A percentile compares a stretch with the other conserved stretches of the same genome.
phyloP scores from a whole-genome alignment of 2,797 vertebrate genomes.

The Galaxias olidus region DNA sequence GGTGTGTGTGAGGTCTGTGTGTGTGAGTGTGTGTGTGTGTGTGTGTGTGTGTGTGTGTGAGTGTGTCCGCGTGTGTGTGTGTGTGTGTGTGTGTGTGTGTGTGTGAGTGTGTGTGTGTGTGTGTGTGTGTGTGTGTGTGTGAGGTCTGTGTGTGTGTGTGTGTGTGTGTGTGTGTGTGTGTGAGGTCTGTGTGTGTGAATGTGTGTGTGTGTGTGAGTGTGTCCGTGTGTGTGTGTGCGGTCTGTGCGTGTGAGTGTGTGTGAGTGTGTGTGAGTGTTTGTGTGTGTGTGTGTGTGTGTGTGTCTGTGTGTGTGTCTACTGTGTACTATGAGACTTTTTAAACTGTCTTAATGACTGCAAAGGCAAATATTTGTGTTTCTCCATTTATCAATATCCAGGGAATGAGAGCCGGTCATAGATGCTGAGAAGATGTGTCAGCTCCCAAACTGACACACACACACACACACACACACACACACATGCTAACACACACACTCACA shows the following conservation, averaged over 20 bases:
- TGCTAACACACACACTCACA: background rate
- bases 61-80: background rate
- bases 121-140: background rate
- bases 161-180: no score
- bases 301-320: background rate
- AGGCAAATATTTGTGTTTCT: no score
- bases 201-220: background rate
- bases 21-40: background rate
- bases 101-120: background rate
- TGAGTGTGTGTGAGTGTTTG: background rate
- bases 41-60: conserved; percentile 4
- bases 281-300: conserved; percentile 1
- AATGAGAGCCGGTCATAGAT: no score
- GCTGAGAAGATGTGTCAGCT: no score
- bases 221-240: background rate
- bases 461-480: background rate
- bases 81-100: background rate
- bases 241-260: background rate
- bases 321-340: no score
- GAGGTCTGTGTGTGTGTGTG: background rate
- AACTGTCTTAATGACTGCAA: no score
- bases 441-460: no score
- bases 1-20: background rate
- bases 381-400: no score
- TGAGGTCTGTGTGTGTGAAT: conserved; percentile 3